Percentiles rank a stretch among this genome's conserved stretches.
These are phyloP conservation scores for Hipposideros armiger DNA, from an alignment of 2,113 vertebrate genomes.

Conservation along the genomic window DNA sequence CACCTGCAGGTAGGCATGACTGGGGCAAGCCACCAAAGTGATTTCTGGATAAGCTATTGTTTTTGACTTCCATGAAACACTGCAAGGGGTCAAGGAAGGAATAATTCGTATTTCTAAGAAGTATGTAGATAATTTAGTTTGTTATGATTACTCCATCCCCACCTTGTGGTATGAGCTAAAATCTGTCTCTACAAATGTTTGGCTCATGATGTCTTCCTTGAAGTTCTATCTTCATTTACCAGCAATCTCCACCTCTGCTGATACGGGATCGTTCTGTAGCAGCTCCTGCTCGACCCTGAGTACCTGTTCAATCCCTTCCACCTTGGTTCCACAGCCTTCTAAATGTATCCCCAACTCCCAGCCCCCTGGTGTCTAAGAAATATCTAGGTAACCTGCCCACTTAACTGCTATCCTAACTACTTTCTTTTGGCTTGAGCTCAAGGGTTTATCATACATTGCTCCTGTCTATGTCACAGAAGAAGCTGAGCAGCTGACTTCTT, in stretches of 20 bases:
- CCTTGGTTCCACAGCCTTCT: neutral
- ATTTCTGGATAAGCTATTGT: neutral
- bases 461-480: neutral
- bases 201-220: neutral
- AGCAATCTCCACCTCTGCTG: neutral
- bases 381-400: neutral
- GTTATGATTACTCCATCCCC: neutral
- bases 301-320: neutral
- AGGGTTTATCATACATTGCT: neutral
- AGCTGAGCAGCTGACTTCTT: neutral
- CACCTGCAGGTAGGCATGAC: conserved; percentile 92
- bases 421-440: conserved; percentile 9
- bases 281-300: neutral
- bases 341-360: neutral
- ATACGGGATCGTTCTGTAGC: neutral
- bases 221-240: conserved; percentile 3
- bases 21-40: neutral
- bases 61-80: neutral
- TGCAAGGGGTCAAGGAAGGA: neutral
- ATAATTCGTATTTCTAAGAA: conserved; percentile 30
- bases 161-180: conserved; percentile 37
- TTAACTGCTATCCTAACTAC: neutral
- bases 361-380: neutral
- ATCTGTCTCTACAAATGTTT: neutral
- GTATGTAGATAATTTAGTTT: neutral